These are phyloP conservation scores for Selenia dentaria DNA, from an alignment of 2,888 invertebrate species.

Conservation along the genomic window DNA sequence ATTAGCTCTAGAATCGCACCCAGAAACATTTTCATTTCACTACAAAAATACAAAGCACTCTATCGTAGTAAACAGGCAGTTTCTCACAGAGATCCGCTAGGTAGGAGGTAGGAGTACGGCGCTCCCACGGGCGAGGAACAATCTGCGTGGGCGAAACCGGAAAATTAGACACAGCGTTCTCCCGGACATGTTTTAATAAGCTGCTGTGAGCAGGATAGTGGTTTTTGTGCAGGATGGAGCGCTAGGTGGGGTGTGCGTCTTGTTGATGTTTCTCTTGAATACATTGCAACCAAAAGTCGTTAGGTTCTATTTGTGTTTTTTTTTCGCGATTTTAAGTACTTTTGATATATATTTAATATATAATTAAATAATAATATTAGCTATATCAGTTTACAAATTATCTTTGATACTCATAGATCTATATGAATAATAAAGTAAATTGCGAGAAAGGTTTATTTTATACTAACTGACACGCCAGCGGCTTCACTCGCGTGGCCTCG, in stretches of 20 bases:
- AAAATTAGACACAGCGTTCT: slow-evolving; percentile 75
- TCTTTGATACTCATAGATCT: too few species aligned
- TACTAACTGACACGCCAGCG: too few species aligned
- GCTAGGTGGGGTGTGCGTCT: slow-evolving; percentile 17
- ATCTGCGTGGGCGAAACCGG: slow-evolving; percentile 77
- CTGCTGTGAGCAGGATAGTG: slow-evolving; percentile 41
- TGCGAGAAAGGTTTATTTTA: too few species aligned
- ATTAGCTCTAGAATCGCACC: too few species aligned
- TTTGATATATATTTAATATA: too few species aligned
- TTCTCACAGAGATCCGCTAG: slow-evolving; percentile 13
- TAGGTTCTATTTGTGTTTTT: too few species aligned
- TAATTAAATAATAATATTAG: too few species aligned
- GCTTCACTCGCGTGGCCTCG: too few species aligned
- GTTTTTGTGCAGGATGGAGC: slow-evolving; percentile 32
- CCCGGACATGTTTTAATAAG: slow-evolving; percentile 57
- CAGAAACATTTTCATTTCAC: slow-evolving; percentile 4
- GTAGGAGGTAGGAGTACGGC: too few species aligned
- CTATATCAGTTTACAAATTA: too few species aligned
- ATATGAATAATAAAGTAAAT: too few species aligned
- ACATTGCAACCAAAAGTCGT: not conserved
- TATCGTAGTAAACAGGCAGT: slow-evolving; percentile 14
- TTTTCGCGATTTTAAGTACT: too few species aligned
- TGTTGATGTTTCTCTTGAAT: not conserved
- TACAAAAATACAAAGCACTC: slow-evolving; percentile 15
- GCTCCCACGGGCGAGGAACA: slow-evolving; percentile 57